phyloP scores from a whole-genome alignment of 2,113 vertebrate species.

The Carettochelys insculpta region DNA sequence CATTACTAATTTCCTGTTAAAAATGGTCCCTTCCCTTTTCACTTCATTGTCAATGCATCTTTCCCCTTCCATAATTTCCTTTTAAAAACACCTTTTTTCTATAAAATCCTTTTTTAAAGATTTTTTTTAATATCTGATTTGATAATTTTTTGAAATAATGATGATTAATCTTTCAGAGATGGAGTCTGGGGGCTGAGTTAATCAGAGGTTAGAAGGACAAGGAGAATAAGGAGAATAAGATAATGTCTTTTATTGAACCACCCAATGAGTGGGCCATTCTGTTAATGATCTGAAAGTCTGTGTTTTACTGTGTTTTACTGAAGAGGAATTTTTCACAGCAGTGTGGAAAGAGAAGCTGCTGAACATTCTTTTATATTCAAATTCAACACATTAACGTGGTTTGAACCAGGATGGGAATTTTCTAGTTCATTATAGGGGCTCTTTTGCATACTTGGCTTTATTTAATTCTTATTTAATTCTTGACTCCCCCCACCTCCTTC shows the following conservation, averaged over 20 bases:
- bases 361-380: too few relatives aligned
- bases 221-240: neutral
- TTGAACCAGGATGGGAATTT: too few relatives aligned
- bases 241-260: neutral
- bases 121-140: neutral
- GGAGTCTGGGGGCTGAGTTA: neutral
- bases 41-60: neutral
- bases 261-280: too few relatives aligned
- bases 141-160: neutral
- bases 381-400: too few relatives aligned
- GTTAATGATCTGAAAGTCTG: too few relatives aligned
- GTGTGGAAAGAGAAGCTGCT: too few relatives aligned
- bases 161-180: neutral
- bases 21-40: conserved; percentile 6
- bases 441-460: too few relatives aligned
- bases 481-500: too few relatives aligned
- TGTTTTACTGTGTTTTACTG: too few relatives aligned
- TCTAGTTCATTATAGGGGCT: too few relatives aligned
- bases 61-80: neutral
- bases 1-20: neutral
- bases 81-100: neutral
- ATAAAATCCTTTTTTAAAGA: neutral
- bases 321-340: too few relatives aligned
- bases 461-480: too few relatives aligned
- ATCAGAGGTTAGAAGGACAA: neutral